Base-by-base conservation (phyloP, 2,113 vertebrate species). In the Scolopax mira region DNA sequence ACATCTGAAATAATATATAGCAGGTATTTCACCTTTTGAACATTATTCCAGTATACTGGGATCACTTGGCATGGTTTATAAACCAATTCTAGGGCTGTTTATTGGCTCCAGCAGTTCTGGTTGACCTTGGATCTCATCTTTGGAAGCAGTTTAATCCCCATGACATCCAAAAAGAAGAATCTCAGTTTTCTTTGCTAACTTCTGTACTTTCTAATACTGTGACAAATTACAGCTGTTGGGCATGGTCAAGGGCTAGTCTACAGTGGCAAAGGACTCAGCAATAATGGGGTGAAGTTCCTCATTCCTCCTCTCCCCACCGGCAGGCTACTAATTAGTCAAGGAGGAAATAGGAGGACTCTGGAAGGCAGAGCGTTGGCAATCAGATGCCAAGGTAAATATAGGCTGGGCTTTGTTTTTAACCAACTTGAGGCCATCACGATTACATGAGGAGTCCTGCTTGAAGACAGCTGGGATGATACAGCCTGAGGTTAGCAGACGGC, bases 41-140 rank as follows among this genome's bases (percentile, higher is more conserved):
- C 35, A 0, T 61, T n/a, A 6, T 55, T 60, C 35, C 3, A 1
- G 27, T 25, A 3, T 13, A 11, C 31, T 49, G 52, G n/a, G 25
- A 17, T 77, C 7, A 0, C 83, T 70, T 92, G 73, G 22, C 41
- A 6, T 6, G 13, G 37, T 22, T 73, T 73, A 8, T n/a, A 19
- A 83, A 55, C 8, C 0, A 0, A 2, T 18, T 1, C 0, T 33
- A 9, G 48, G 27, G 42, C 5, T 66, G 1, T 88, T 75, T 54
- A 8, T 55, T 1, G 3, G 41, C 79, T 84, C 42, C 48, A 51
- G 23, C 49, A 16, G 31, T 81, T 75, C 6, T 69, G 37, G 62
- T 25, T 57, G 64, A 91, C 71, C 52, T 88, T 52, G 51, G 18
- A 48, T 25, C 42, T 78, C 30, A 1, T 42, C 31, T 88, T 41